phyloP scores from a whole-genome alignment of 1,140 invertebrate species.

The Aporrectodea caliginosa region DNA sequence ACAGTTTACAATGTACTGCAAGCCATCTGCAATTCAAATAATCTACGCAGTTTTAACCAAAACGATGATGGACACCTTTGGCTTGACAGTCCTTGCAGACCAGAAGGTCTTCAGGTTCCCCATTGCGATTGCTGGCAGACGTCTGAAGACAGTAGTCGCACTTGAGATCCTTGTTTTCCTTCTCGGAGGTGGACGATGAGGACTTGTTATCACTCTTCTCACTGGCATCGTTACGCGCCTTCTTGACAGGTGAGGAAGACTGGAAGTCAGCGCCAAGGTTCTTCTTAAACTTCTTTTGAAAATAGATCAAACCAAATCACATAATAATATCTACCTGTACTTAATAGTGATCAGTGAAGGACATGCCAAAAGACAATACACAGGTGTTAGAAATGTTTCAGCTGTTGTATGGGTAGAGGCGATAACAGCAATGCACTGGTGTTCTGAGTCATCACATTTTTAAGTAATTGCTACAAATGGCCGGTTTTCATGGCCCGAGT shows the following conservation, averaged over 20 bases:
- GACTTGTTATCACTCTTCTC: background rate
- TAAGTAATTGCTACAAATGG: no score
- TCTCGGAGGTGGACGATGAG: background rate
- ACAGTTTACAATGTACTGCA: background rate
- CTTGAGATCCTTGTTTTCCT: background rate
- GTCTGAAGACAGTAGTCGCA: constrained; percentile 56
- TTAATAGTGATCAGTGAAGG: no score
- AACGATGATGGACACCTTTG: constrained; percentile 61
- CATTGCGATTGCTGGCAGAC: constrained; percentile 55
- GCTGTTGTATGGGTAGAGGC: no score
- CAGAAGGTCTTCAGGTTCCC: constrained; percentile 66
- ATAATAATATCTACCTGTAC: no score
- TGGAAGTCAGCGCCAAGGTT: background rate
- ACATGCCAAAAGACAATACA: no score
- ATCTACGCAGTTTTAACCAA: background rate
- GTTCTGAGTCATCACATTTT: no score
- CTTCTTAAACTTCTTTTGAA: background rate
- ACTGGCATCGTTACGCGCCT: background rate
- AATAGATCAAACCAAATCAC: no score
- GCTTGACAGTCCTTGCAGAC: constrained; percentile 74
- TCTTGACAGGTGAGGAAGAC: background rate
- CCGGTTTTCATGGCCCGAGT: no score
- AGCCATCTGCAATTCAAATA: background rate
- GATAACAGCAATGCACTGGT: no score
- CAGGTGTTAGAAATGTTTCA: no score